phyloP scores from a whole-genome alignment of 2,888 invertebrate species.

The Acronicta leporina region DNA sequence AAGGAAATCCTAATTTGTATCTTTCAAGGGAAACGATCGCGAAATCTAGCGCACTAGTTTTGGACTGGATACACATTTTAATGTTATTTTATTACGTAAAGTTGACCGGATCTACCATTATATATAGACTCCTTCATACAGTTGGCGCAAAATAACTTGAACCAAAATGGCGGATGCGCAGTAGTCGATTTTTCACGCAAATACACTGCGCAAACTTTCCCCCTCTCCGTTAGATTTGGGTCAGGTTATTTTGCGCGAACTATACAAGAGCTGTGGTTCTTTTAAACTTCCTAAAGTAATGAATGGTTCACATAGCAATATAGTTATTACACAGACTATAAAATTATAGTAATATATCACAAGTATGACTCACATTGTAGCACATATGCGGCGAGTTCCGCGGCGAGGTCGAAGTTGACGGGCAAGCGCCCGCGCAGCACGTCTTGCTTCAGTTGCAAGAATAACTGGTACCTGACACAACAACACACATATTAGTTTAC shows the following conservation, averaged over 20 bases:
- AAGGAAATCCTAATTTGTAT: slow-evolving; percentile 1
- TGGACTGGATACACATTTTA: neutral
- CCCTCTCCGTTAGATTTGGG: too few species aligned
- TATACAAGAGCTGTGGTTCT: neutral
- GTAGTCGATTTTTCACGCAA: too few species aligned
- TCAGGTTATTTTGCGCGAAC: too few species aligned
- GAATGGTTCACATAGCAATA: neutral
- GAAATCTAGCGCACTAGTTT: neutral
- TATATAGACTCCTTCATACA: neutral
- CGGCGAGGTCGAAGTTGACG: slow-evolving; percentile 96
- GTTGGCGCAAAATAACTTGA: too few species aligned
- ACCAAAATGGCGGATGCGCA: too few species aligned
- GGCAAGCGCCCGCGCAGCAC: slow-evolving; percentile 97
- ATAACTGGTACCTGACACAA: slow-evolving; percentile 96
- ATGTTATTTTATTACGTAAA: neutral
- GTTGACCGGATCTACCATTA: neutral
- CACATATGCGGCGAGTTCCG: slow-evolving; percentile 97
- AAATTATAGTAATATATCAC: too few species aligned
- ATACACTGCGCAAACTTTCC: too few species aligned
- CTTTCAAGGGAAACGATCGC: neutral
- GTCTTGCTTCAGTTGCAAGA: slow-evolving; percentile 98
- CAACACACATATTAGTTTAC: slow-evolving; percentile 30
- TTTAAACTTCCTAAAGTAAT: neutral
- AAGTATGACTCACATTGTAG: slow-evolving; percentile 95
- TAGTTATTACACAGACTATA: too few species aligned